phyloP scores from a whole-genome alignment of 2,797 vertebrate genomes.

The Capromys pilorides region DNA sequence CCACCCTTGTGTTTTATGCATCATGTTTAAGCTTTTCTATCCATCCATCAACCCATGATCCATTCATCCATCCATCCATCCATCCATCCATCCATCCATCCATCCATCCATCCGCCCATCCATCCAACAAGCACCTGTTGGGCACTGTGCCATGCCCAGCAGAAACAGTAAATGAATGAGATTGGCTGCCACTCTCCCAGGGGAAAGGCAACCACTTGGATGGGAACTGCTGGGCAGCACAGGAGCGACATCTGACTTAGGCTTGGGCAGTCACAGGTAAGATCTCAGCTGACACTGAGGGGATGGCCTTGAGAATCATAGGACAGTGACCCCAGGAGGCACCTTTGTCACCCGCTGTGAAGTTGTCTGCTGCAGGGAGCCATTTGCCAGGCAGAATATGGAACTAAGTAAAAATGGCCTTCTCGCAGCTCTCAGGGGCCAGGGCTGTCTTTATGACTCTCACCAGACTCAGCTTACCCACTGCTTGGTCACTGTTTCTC shows the following conservation, averaged over 20 bases:
- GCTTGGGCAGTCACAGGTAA: neutral
- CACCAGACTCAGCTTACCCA: neutral
- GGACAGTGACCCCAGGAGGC: neutral
- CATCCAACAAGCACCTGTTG: neutral
- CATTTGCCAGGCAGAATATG: neutral
- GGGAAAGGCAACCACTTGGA: neutral
- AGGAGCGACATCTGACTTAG: neutral
- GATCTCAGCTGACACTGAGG: neutral
- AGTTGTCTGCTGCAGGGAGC: neutral
- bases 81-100: neutral
- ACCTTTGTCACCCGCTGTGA: neutral
- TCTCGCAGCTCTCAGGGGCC: neutral
- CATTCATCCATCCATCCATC: no score
- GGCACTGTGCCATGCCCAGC: neutral
- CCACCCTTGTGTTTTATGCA: no score
- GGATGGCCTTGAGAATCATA: neutral
- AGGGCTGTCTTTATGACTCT: neutral
- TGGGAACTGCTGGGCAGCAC: neutral
- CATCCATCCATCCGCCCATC: neutral
- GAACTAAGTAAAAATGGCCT: neutral
- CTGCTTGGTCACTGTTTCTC: no score
- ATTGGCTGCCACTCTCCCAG: rapidly evolving
- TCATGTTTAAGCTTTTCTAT: no score
- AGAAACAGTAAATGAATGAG: neutral
- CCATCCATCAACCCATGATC: no score